A percentile compares a stretch with the other conserved stretches of the same genome.
Evolutionary conservation across 2,113 vertebrate genomes (phyloP).

Genomic region (Reinhardtius hippoglossoides): DNA sequence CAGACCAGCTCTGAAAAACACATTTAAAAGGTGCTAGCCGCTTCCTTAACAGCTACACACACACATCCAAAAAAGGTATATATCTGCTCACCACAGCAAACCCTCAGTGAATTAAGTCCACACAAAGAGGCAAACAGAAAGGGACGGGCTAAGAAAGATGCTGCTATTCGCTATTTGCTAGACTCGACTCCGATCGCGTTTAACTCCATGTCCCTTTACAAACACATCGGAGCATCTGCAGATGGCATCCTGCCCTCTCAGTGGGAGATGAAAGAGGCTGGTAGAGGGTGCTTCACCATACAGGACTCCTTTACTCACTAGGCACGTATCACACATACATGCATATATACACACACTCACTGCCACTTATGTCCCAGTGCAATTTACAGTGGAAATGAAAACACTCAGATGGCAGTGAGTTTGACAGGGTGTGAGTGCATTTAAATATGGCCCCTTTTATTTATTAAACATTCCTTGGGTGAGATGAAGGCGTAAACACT

Average conservation of each 20-base stretch:
- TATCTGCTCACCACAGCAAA: conserved; percentile 25
- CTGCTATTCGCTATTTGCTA: conserved; percentile 40
- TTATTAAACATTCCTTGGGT: conserved; percentile 62
- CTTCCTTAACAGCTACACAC: not conserved
- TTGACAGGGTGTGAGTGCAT: conserved; percentile 60
- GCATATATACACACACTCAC: conserved; percentile 3
- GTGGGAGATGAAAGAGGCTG: conserved; percentile 49
- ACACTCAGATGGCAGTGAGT: conserved; percentile 39
- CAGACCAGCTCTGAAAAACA: conserved; percentile 48
- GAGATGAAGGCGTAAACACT: conserved; percentile 60
- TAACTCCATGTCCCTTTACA: conserved; percentile 7
- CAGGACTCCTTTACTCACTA: conserved; percentile 34
- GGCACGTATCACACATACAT: conserved; percentile 24
- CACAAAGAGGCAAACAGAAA: conserved; percentile 8
- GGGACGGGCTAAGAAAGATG: conserved; percentile 17
- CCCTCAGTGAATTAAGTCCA: conserved; percentile 41
- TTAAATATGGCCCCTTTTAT: conserved; percentile 58
- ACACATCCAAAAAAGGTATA: conserved; percentile 30
- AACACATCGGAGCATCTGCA: conserved; percentile 41
- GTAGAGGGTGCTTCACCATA: conserved; percentile 48
- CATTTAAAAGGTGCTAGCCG: conserved; percentile 59
- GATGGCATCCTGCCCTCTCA: conserved; percentile 49
- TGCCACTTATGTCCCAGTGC: conserved; percentile 57
- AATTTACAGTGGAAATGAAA: conserved; percentile 77
- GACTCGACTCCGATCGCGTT: conserved; percentile 34